A percentile compares a stretch with the other conserved stretches of the same genome.
phyloP scores from a whole-genome alignment of 2,888 invertebrate species.

The Helleia helle region DNA sequence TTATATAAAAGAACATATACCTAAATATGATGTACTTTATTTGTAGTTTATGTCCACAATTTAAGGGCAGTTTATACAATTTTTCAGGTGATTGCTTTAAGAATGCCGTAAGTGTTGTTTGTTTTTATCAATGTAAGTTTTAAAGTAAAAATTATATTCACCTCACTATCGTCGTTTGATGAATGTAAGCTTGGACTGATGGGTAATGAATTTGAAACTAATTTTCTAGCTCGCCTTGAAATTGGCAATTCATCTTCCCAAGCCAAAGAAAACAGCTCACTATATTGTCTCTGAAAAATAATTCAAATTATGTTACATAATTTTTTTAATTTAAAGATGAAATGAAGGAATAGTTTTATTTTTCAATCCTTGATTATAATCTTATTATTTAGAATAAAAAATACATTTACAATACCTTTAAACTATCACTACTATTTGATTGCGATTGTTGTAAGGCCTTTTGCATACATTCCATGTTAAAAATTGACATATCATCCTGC shows the following conservation, averaged over 20 bases:
- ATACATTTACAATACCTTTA: slow-evolving; percentile 70
- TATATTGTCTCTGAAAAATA: slow-evolving; percentile 83
- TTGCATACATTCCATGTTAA: slow-evolving; percentile 93
- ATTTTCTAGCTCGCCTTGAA: slow-evolving; percentile 76
- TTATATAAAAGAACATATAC: too few species aligned
- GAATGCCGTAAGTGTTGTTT: too few species aligned
- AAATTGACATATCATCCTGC: slow-evolving; percentile 82
- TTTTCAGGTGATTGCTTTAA: background rate
- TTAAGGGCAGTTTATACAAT: too few species aligned
- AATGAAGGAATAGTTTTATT: too few species aligned
- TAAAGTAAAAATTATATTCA: slow-evolving; percentile 29
- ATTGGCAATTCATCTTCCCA: slow-evolving; percentile 88
- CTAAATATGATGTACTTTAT: too few species aligned
- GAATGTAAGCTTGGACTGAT: slow-evolving; percentile 75
- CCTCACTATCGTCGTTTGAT: slow-evolving; percentile 88
- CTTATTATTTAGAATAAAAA: too few species aligned
- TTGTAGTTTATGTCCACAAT: too few species aligned
- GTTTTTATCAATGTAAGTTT: too few species aligned
- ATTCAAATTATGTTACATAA: too few species aligned
- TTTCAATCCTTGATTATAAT: too few species aligned
- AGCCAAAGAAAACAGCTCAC: slow-evolving; percentile 90
- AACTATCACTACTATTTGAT: slow-evolving; percentile 88
- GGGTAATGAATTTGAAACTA: slow-evolving; percentile 73
- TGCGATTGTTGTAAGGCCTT: slow-evolving; percentile 92
- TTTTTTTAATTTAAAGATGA: too few species aligned